Percentiles rank a stretch among this genome's conserved stretches.
Conservation (phyloP, 2,888 invertebrate species). For the Zele albiditarsus region DNA sequence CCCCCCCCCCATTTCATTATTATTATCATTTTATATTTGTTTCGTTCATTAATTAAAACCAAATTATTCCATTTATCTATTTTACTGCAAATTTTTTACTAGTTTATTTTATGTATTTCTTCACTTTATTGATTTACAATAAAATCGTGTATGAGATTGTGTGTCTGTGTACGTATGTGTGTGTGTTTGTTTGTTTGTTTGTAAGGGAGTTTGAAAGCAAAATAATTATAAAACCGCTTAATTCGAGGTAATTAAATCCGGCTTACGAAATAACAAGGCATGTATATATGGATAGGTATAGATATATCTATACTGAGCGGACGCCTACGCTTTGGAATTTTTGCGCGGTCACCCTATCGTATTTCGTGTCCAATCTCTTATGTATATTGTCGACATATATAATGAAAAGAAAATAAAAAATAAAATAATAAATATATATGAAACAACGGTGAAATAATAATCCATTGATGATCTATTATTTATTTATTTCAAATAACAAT, state of each 20-base stretch:
- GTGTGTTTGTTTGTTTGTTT: background rate
- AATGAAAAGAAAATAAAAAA: background rate
- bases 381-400: background rate
- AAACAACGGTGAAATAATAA: too few relatives aligned
- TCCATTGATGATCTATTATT: background rate
- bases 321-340: slow-evolving; percentile 56
- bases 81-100: background rate
- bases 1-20: too few relatives aligned
- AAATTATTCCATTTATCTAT: slow-evolving; percentile 11
- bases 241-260: slow-evolving; percentile 62
- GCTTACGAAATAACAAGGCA: slow-evolving; percentile 47
- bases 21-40: slow-evolving; percentile 23
- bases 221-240: slow-evolving; percentile 61
- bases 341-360: slow-evolving; percentile 52
- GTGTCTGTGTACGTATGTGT: background rate
- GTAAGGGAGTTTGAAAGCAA: slow-evolving; percentile 32
- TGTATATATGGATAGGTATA: slow-evolving; percentile 28
- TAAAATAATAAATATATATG: background rate
- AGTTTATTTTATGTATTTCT: background rate
- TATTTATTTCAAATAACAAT: background rate
- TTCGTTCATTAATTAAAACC: slow-evolving; percentile 23
- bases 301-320: slow-evolving; percentile 43
- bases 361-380: slow-evolving; percentile 18
- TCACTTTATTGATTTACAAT: background rate
- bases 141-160: background rate